Base-by-base conservation (phyloP, 2,797 vertebrate species). In the Mormyrus proboscirostris region DNA sequence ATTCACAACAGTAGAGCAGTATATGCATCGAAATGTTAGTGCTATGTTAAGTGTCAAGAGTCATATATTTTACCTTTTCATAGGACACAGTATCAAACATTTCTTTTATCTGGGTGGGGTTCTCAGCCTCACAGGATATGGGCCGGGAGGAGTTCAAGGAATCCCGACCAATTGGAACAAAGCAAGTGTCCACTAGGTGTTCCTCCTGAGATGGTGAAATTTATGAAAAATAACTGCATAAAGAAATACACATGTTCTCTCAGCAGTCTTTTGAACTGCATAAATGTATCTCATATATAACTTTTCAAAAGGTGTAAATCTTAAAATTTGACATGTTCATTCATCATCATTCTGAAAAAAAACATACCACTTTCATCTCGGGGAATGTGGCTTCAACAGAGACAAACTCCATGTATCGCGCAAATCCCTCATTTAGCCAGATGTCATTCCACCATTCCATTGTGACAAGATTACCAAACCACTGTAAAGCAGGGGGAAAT, bases 381-480 rank as follows among this genome's bases (percentile, higher is more conserved):
- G 96, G 96, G 90, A 96, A 96, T 0, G 94, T 96, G 79, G 95
- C 94, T 84, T 95, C 95, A 4, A 97, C 92, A 41, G 96, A 96
- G 90, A 96, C 93, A 88, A 95, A 95, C 90, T 97, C 96, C 96
- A 97, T 96, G 92, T 96, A 97, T 84, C 90, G 94, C 89, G 96
- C 96, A 94, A 97, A 97, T 65, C 96, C 96, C 89, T 97, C 96
- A 65, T 97, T 97, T 88, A 97, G 92, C 96, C 96, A 97, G 90
- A 96, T 94, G 86, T 97, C 96, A 62, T 96, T 96, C 96, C 96
- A 97, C 96, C 97, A 97, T 82, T 96, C 94, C 96, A 97, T 97
- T 9, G 96, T 97, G 90, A 97, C 96, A 92, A 97, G 93, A 91
- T 97, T 97, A 87, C 97, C 97, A 94, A 97, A 97, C 96, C 96